Base-by-base conservation (phyloP, 2,888 invertebrate genomes). In the Phytoseiulus persimilis region DNA sequence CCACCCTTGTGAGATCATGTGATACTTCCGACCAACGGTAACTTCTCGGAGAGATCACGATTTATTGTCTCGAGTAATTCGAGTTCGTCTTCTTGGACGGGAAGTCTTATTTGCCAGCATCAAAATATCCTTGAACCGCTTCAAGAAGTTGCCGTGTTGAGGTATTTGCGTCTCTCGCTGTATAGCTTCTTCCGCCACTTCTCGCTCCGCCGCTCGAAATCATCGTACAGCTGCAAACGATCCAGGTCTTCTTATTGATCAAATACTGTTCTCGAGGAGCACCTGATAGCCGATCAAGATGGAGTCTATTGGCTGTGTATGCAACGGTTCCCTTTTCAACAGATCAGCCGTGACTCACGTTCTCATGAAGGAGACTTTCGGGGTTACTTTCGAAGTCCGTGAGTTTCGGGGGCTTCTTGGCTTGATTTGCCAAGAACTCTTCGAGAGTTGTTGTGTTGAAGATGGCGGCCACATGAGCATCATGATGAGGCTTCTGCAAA, bases 381-480 rank as follows among this genome's bases (percentile, higher is more conserved):
- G 87, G 87, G 6, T 33, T 87, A 39, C 45, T 45, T 31, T 87
- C 45, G 45, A 39, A 87, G n/a, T 87, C 33, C 5, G 87, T 87
- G 0, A 87, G 0, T 45, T 87, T 87, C 87, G 87, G 87, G n/a
- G 87, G 87, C 33, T 87, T 87, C 31, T 87, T 87, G 6, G 87
- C 87, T 45, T 87, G 87, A 28, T 33, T 31, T 0, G 87, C 87
- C 11, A 87, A 31, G 33, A 87, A 87, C 33, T 87, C 87, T 14
- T 87, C 87, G 0, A 87, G 87, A 14, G 87, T 39, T 23, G 87
- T 87, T 0, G 87, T 87, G 39, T 31, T 45, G 87, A 87, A 87
- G 28, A 87, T 87, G 6, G 87, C 87, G 5, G 87, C 32, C 9
- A 87, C 18, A 39, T 87, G 87, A 6, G 87, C 31, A 45, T 87